Evolutionary conservation across 2,113 vertebrate genomes (phyloP), one percentile per base, ranked within the genome.

Genomic region (Crotalus horridus): DNA sequence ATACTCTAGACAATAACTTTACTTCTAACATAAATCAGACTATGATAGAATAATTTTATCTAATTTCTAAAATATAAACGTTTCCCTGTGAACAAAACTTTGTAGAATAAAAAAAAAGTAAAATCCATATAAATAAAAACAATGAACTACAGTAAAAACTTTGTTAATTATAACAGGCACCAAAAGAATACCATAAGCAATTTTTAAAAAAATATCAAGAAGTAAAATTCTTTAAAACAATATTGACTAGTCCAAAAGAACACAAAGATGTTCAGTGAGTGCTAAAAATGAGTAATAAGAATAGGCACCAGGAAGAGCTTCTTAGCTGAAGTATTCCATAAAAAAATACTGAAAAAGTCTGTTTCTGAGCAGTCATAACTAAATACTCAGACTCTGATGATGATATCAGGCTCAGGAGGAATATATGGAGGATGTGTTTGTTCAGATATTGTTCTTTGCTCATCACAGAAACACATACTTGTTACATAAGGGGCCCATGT

Each of bases 401-500:
- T 43, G 17, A 81, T 81, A 39, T 81, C 74, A 81, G 33, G 15
- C 15, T 81, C 33, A 81, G 33, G 69, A 39, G 69, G n/a, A 39
- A 81, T 81, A 81, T 81, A 43, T 81, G 17, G 74, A 21, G 7
- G 33, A 33, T 17, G 12, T 3, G 33, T 21, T 39, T 21, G 8
- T 81, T 81, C 74, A 21, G 33, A 81, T 43, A 43, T 43, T 43
- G 74, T 74, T 51, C 29, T 24, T 55, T 56, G 11, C 24, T 21
- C 81, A 59, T 21, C 17, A 23, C 1, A 54, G 17, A 88, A 43
- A 46, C 12, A 54, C 2, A 88, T 53, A 81, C 91, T 55, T 92
- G 93, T 87, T 95, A 94, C 90, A 95, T 92, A 89, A 97, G 91
- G 59, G 94, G 96, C 91, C 59, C 92, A 89, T 56, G 90, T 93